Evolutionary conservation across 2,113 vertebrate genomes (phyloP), one percentile per base, ranked within the genome.

Genomic region (Rhadina sibilatrix): DNA sequence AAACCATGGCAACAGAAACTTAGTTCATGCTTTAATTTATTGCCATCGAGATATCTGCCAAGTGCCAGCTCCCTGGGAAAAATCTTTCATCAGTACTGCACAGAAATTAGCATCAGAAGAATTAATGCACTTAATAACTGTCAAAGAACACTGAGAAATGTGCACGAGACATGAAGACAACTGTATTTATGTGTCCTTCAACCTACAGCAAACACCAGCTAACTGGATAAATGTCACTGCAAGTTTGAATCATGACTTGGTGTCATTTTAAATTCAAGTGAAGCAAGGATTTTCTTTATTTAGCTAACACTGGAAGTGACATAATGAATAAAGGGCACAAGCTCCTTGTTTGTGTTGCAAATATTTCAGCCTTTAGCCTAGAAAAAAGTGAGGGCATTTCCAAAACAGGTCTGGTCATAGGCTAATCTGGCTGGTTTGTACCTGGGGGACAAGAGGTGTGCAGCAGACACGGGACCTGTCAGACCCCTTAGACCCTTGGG

Each of bases 51-150:
- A 86, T 86, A 84, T 33, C 96, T 94, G 78, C 83, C 44, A 78
- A 83, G 90, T 93, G 93, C 76, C 89, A 96, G 1, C 76, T 96
- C 68, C 87, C 87, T 89, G 53, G 81, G 94, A 97, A 95, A 94
- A 77, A 95, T 97, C 96, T 97, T 97, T 97, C 90, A 95, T 96
- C 93, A 91, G 90, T 78, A 44, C 93, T 85, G 61, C 71, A 94
- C 46, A 89, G 78, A 97, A 97, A 98, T 98, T 95, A 97, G 25
- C 94, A 97, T 91, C 86, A 85, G 89, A 97, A 97, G 88, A 97
- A 96, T 95, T 97, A 97, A 94, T 94, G 82, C 52, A 91, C 87
- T 97, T 97, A 96, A 93, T 96, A 96, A 94, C 84, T 97, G 85
- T 93, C 97, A 97, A 93, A 82, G 64, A 95, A 80, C 25, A 78